These are phyloP conservation scores for Elymnias hypermnestra DNA, from an alignment of 1,140 invertebrate species.

Conservation along the genomic window DNA sequence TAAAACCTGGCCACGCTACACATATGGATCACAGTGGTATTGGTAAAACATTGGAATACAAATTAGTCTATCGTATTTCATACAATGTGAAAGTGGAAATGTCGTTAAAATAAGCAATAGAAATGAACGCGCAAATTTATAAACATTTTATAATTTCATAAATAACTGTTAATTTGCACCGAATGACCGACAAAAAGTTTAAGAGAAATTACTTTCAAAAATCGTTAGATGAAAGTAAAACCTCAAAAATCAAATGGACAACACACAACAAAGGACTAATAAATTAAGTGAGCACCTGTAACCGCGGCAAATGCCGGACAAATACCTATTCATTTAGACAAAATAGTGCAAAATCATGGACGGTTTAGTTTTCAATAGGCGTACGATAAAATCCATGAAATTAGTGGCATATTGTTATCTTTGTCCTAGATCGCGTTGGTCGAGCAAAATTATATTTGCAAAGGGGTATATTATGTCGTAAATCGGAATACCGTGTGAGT, in stretches of 20 bases:
- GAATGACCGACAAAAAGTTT: slow-evolving; percentile 4
- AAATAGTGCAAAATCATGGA: slow-evolving; percentile 19
- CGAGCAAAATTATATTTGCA: slow-evolving; percentile 41
- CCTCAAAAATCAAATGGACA: slow-evolving; percentile 9
- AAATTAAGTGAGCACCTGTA: slow-evolving; percentile 18
- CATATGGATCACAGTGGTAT: too few relatives aligned
- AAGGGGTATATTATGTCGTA: slow-evolving; percentile 37
- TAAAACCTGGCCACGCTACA: too few relatives aligned
- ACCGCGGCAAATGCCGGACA: slow-evolving; percentile 12
- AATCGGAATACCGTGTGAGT: slow-evolving; percentile 39
- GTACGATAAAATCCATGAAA: slow-evolving; percentile 25
- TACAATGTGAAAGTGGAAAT: too few relatives aligned
- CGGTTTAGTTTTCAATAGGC: slow-evolving; percentile 11
- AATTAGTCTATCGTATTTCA: too few relatives aligned
- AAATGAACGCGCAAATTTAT: too few relatives aligned
- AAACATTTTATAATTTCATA: not conserved
- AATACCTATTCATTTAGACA: slow-evolving; percentile 6
- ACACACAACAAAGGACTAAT: slow-evolving; percentile 14
- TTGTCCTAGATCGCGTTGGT: slow-evolving; percentile 20
- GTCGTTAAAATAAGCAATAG: too few relatives aligned
- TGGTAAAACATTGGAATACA: too few relatives aligned
- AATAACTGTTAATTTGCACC: not conserved
- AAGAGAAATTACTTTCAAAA: slow-evolving; percentile 8
- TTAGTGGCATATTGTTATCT: slow-evolving; percentile 28
- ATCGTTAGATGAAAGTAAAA: slow-evolving; percentile 15